Percentiles rank a stretch among this genome's conserved stretches.
phyloP scores from a whole-genome alignment of 2,888 invertebrate genomes.

The Pollenia angustigena region DNA sequence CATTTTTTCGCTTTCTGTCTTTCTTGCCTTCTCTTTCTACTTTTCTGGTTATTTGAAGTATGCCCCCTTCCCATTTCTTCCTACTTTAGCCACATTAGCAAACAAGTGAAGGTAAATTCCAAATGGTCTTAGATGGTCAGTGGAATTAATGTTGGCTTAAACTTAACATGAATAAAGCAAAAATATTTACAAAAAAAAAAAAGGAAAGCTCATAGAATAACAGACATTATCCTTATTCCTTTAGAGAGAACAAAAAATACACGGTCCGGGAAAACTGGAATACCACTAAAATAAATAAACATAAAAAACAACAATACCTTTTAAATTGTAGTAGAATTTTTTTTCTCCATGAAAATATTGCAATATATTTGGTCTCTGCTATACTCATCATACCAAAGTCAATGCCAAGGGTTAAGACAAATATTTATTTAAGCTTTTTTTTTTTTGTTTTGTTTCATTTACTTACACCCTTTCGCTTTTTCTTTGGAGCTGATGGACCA shows the following conservation, averaged over 20 bases:
- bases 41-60: conserved; percentile 44
- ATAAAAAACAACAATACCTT: conserved; percentile 41
- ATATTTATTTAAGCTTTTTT: conserved; percentile 56
- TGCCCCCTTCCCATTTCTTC: conserved; percentile 9
- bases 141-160: conserved; percentile 68
- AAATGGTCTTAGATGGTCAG: conserved; percentile 69
- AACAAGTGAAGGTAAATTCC: conserved; percentile 39
- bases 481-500: not conserved
- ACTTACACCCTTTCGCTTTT: conserved; percentile 31
- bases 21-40: not conserved
- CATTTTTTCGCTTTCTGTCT: conserved; percentile 28
- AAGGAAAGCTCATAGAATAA: conserved; percentile 9
- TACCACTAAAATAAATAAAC: conserved; percentile 42
- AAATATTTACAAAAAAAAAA: conserved; percentile 42
- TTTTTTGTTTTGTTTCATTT: not conserved
- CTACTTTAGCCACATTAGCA: not conserved
- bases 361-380: not conserved
- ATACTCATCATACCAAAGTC: conserved; percentile 23
- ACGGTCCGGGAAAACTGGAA: conserved; percentile 6
- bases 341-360: not conserved
- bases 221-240: conserved; percentile 42
- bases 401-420: conserved; percentile 34
- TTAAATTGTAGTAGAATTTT: conserved; percentile 8
- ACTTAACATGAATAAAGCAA: conserved; percentile 64
- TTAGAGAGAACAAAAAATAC: conserved; percentile 13